Evolutionary conservation across 2,888 invertebrate genomes (phyloP).

Genomic region (Chymomyza amoena): DNA sequence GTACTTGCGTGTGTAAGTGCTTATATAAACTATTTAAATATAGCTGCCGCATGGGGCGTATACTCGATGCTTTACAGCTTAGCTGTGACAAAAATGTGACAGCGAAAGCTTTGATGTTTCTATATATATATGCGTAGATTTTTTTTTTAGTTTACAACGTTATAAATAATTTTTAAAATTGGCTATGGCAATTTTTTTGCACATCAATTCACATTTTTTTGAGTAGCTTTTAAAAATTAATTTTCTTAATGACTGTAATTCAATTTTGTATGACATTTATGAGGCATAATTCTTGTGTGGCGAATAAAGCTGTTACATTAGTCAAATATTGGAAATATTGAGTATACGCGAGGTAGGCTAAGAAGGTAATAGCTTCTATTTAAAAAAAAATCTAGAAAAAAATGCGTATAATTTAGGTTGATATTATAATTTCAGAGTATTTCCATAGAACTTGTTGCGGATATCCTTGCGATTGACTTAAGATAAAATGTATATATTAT

Average conservation of each 20-base stretch:
- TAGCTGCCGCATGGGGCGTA: slow-evolving; percentile 54
- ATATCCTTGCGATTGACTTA: too few species aligned
- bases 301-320: too few species aligned
- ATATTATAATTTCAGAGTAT: too few species aligned
- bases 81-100: background rate
- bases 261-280: background rate
- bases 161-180: background rate
- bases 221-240: background rate
- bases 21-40: slow-evolving; percentile 31
- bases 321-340: too few species aligned
- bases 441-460: too few species aligned
- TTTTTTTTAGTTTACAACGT: background rate
- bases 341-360: too few species aligned
- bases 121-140: background rate
- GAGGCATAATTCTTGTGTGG: background rate
- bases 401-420: too few species aligned
- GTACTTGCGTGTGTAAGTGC: background rate
- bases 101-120: background rate
- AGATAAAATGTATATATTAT: too few species aligned
- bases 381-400: too few species aligned
- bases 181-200: background rate
- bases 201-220: background rate
- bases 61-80: slow-evolving; percentile 37
- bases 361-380: too few species aligned
- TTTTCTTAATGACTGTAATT: background rate